Evolutionary conservation across 2,888 invertebrate genomes (phyloP).

Genomic region (Escarpia spicata): DNA sequence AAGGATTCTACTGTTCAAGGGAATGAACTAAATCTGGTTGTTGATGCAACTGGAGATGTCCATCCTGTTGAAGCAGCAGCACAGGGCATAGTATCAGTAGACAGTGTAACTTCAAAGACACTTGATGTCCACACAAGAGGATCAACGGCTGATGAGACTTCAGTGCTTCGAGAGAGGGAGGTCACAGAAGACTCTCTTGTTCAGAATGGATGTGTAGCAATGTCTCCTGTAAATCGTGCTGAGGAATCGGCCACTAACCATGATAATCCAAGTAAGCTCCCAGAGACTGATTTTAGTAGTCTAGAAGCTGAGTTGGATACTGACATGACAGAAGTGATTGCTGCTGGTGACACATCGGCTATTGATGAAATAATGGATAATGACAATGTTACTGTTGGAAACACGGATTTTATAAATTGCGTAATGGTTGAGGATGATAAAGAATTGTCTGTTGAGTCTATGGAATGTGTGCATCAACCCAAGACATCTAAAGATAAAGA

Average conservation of each 20-base stretch:
- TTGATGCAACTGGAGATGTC: neutral
- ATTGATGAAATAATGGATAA: neutral
- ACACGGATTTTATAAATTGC: neutral
- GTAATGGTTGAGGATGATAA: neutral
- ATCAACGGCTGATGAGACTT: too few species aligned
- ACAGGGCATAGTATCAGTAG: neutral
- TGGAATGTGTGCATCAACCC: neutral
- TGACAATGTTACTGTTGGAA: neutral
- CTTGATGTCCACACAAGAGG: neutral
- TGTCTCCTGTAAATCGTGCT: neutral
- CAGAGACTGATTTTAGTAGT: neutral
- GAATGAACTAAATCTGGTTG: neutral
- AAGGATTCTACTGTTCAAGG: neutral
- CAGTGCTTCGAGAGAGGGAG: too few species aligned
- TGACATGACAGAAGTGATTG: neutral
- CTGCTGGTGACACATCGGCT: neutral
- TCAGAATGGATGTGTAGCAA: neutral
- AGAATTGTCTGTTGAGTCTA: neutral
- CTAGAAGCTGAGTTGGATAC: neutral
- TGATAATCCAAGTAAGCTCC: neutral
- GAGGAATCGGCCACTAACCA: neutral
- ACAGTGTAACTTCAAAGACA: neutral
- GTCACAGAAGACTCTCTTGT: neutral
- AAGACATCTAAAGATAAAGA: neutral
- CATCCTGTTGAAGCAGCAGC: neutral